These are phyloP conservation scores for Diorhabda sublineata DNA, from an alignment of 1,140 invertebrate species.

Conservation along the genomic window DNA sequence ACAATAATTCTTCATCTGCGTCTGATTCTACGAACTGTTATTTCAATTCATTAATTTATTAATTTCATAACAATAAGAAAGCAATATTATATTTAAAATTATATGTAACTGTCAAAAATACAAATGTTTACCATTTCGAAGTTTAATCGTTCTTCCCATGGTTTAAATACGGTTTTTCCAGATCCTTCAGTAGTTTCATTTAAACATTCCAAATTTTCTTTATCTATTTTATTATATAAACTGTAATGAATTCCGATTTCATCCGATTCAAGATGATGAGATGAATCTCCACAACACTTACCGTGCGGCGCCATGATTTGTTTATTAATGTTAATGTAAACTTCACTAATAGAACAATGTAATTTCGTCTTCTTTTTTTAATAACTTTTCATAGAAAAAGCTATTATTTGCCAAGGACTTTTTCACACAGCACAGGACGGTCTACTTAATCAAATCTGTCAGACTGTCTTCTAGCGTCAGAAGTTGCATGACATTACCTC, in stretches of 20 bases:
- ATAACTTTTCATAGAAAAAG: too few species aligned
- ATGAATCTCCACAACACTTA: constrained; percentile 41
- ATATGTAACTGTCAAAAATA: background rate
- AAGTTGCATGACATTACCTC: too few species aligned
- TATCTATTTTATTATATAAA: constrained; percentile 86
- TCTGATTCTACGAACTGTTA: constrained; percentile 89
- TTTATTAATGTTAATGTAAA: background rate
- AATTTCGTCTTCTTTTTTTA: too few species aligned
- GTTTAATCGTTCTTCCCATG: constrained; percentile 83
- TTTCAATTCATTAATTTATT: background rate
- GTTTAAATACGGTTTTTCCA: constrained; percentile 85
- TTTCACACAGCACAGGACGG: too few species aligned
- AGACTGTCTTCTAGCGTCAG: too few species aligned
- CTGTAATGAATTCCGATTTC: constrained; percentile 84
- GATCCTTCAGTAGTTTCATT: constrained; percentile 84
- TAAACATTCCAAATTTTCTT: constrained; percentile 82
- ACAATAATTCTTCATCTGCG: constrained; percentile 87
- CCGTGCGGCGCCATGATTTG: constrained; percentile 42
- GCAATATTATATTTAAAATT: too few species aligned
- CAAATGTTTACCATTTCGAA: constrained; percentile 59
- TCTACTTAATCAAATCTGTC: too few species aligned
- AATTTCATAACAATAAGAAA: background rate
- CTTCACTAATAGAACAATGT: too few species aligned
- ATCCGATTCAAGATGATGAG: constrained; percentile 50
- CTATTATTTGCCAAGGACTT: too few species aligned